These are phyloP conservation scores for Pithecia hirsuta DNA, from an alignment of 2,797 vertebrate species.

Conservation along the genomic window DNA sequence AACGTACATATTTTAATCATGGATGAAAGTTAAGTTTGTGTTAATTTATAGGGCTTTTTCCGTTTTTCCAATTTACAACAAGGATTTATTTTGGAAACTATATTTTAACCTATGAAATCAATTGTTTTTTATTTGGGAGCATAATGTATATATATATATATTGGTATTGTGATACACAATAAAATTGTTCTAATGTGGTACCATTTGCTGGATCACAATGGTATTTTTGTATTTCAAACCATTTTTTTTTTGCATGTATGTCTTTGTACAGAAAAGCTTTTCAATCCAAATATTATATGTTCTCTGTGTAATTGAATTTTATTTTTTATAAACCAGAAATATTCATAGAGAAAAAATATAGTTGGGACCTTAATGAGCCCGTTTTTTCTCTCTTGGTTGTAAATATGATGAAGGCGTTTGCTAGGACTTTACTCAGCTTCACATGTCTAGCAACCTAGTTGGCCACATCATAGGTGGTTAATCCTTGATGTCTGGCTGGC, in stretches of 20 bases:
- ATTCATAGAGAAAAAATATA: not conserved
- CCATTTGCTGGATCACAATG: conserved; percentile 81
- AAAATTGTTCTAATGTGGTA: conserved; percentile 82
- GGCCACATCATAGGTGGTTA: not conserved
- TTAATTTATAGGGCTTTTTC: conserved; percentile 69
- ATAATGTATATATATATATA: conserved; percentile 80
- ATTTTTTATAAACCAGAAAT: conserved; percentile 80
- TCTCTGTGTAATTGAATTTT: conserved; percentile 78
- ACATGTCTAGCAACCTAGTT: not conserved
- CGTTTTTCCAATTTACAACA: conserved; percentile 72
- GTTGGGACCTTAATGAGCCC: not conserved
- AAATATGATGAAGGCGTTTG: not conserved
- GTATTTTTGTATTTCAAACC: conserved; percentile 83
- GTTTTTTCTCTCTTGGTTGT: not conserved
- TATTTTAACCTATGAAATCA: conserved; percentile 62
- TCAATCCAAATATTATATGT: conserved; percentile 28
- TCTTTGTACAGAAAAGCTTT: conserved; percentile 67
- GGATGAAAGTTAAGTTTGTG: conserved; percentile 65
- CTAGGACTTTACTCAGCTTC: not conserved
- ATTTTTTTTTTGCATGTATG: conserved; percentile 66
- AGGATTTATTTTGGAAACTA: conserved; percentile 72
- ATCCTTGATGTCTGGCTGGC: not conserved
- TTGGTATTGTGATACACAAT: conserved; percentile 75
- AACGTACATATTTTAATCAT: conserved; percentile 73
- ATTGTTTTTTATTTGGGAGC: conserved; percentile 66